Conservation (phyloP, 2,888 invertebrate genomes). For the Phymatocera aterrima region DNA sequence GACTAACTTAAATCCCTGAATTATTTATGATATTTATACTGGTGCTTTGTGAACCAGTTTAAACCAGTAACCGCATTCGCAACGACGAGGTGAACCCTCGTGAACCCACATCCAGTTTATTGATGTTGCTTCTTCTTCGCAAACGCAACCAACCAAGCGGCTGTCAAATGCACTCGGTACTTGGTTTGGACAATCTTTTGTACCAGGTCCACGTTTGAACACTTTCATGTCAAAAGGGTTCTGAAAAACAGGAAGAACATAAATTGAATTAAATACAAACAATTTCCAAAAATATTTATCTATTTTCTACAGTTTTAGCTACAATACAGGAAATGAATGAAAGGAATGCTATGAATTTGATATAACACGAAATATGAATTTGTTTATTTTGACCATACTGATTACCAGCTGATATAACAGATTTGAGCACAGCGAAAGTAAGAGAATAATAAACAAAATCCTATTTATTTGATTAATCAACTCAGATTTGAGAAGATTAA, state of each 20-base stretch:
- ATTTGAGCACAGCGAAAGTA: too few relatives aligned
- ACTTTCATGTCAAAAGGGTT: conserved; percentile 92
- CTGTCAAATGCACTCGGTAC: conserved; percentile 94
- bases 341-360: too few relatives aligned
- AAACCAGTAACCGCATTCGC: conserved; percentile 98
- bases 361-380: too few relatives aligned
- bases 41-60: conserved; percentile 89
- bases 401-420: too few relatives aligned
- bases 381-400: too few relatives aligned
- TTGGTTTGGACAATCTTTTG: conserved; percentile 90
- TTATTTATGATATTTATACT: conserved; percentile 79
- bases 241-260: conserved; percentile 60
- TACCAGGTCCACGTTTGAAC: conserved; percentile 87
- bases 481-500: too few relatives aligned
- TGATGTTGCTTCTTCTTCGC: conserved; percentile 93
- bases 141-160: conserved; percentile 95
- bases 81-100: conserved; percentile 91
- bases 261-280: not conserved
- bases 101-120: conserved; percentile 98
- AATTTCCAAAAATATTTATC: not conserved
- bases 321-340: too few relatives aligned
- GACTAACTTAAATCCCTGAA: conserved; percentile 62
- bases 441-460: too few relatives aligned
- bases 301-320: too few relatives aligned
- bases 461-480: too few relatives aligned